Evolutionary conservation across 2,888 invertebrate species (phyloP).

Genomic region (Dendrolimus pini): DNA sequence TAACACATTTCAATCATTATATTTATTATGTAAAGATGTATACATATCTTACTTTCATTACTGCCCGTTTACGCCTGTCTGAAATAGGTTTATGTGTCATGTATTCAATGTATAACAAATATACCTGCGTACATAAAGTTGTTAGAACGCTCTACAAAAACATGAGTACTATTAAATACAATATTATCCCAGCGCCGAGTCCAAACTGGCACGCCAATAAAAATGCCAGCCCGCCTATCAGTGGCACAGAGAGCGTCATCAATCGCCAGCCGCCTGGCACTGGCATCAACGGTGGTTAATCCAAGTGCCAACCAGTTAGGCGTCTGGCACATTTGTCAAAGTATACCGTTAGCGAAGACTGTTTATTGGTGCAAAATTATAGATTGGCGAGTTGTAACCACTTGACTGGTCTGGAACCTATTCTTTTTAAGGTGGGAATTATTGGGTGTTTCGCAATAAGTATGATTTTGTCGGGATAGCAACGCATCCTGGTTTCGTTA

Average conservation of each 20-base stretch:
- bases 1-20: too few relatives aligned
- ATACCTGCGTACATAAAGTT: too few relatives aligned
- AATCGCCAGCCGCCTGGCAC: slow-evolving; percentile 1
- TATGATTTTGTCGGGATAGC: too few relatives aligned
- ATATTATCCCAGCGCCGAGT: too few relatives aligned
- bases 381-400: neutral
- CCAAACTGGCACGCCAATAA: neutral
- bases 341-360: neutral
- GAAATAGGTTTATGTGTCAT: too few relatives aligned
- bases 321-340: neutral
- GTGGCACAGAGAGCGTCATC: slow-evolving; percentile 3
- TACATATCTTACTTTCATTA: too few relatives aligned
- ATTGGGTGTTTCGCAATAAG: neutral
- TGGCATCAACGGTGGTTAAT: neutral
- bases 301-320: neutral
- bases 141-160: too few relatives aligned
- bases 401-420: slow-evolving; percentile 1
- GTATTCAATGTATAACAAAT: too few relatives aligned
- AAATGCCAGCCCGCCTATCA: slow-evolving; percentile 3
- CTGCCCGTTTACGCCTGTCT: too few relatives aligned
- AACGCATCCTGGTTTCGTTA: too few relatives aligned
- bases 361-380: neutral
- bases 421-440: slow-evolving; percentile 5
- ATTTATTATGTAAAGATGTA: too few relatives aligned
- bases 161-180: too few relatives aligned